Conservation (phyloP, 1,140 invertebrate species). For the Euura saliciscinereae region DNA sequence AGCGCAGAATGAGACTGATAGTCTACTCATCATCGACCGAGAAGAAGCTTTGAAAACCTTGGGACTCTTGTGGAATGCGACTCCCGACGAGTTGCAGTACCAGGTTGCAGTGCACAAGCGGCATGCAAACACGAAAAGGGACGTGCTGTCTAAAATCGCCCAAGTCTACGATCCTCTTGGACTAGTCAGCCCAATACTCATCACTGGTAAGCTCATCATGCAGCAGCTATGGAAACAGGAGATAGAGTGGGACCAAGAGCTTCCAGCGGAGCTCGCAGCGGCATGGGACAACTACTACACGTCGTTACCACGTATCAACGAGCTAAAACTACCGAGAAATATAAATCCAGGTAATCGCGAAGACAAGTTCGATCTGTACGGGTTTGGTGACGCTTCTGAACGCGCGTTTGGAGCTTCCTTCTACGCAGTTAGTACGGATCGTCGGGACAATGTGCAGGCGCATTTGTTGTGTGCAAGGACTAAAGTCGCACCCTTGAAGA, state of each 20-base stretch:
- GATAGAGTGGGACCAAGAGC: conserved; percentile 41
- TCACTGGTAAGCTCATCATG: conserved; percentile 42
- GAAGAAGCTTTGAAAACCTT: conserved; percentile 31
- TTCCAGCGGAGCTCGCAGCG: conserved; percentile 23
- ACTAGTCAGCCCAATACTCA: conserved; percentile 39
- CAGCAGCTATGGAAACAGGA: conserved; percentile 39
- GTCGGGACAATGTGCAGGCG: conserved; percentile 10
- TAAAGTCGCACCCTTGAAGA: conserved; percentile 30
- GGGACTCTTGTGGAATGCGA: conserved; percentile 39
- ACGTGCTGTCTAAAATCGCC: conserved; percentile 39
- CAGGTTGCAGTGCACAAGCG: neutral
- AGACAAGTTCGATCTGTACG: too few relatives aligned
- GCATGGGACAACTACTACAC: too few relatives aligned
- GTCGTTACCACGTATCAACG: too few relatives aligned
- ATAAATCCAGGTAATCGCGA: too few relatives aligned
- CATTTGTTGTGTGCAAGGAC: conserved; percentile 22
- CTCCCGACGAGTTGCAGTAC: conserved; percentile 24
- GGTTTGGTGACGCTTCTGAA: conserved; percentile 37
- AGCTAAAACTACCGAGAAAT: too few relatives aligned
- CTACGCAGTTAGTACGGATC: conserved; percentile 15
- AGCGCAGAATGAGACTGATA: too few relatives aligned
- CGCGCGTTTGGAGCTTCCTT: conserved; percentile 30
- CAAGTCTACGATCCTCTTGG: conserved; percentile 45
- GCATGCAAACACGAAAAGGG: conserved; percentile 30
- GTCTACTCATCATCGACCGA: conserved; percentile 23